A percentile compares a stretch with the other conserved stretches of the same genome.
phyloP scores from a whole-genome alignment of 2,797 vertebrate genomes.

The Taeniopygia guttata region DNA sequence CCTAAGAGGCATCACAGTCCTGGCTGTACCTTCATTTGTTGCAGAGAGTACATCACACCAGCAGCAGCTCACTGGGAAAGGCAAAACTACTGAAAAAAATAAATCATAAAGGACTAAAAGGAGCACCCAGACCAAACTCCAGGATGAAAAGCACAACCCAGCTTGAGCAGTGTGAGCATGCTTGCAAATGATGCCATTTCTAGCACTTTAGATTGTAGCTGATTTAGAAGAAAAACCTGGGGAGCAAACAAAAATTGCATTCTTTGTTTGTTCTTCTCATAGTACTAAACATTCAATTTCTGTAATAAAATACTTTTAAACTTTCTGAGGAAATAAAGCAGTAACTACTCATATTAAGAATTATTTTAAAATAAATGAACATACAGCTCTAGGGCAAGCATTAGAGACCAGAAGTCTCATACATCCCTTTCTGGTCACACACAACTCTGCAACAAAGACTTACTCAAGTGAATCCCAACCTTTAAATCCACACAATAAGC shows the following conservation, averaged over 20 bases:
- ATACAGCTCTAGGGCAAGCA: neutral
- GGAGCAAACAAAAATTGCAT: neutral
- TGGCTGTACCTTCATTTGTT: neutral
- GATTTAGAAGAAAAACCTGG: neutral
- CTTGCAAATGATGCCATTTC: accelerated
- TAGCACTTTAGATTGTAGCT: accelerated
- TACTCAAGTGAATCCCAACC: neutral
- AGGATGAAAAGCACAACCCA: neutral
- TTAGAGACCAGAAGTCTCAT: neutral
- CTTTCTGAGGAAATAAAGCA: neutral
- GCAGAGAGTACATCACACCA: neutral
- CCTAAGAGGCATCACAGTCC: neutral
- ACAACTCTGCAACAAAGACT: neutral
- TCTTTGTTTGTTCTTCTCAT: neutral
- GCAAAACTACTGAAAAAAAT: neutral
- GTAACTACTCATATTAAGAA: neutral
- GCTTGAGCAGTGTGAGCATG: accelerated
- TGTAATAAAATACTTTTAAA: neutral
- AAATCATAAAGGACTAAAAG: neutral
- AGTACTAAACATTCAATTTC: neutral
- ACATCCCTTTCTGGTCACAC: neutral
- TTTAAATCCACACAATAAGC: neutral
- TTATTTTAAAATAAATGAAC: neutral
- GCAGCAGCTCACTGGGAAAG: neutral
- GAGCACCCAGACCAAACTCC: neutral